Percentiles rank a stretch among this genome's conserved stretches.
phyloP scores from a whole-genome alignment of 2,113 vertebrate genomes.

The Nesoenas mayeri region DNA sequence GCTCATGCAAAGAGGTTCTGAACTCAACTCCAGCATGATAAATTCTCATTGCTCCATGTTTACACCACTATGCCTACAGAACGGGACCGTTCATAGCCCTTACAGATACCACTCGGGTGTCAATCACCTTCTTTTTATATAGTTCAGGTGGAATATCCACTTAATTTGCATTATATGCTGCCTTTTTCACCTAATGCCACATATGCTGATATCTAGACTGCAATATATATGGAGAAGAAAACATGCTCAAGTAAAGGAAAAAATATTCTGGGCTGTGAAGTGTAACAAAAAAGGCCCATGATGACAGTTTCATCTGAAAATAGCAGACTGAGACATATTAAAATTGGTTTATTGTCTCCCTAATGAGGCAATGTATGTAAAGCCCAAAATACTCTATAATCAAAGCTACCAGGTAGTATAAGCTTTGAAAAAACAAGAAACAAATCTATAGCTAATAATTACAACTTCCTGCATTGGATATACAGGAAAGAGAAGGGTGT shows the following conservation, averaged over 20 bases:
- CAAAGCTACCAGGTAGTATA: conserved; percentile 44
- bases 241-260: conserved; percentile 32
- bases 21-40: background rate
- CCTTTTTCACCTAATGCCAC: conserved; percentile 19
- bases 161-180: background rate
- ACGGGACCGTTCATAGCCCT: background rate
- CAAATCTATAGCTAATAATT: conserved; percentile 41
- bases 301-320: conserved; percentile 61
- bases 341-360: conserved; percentile 67
- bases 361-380: conserved; percentile 61
- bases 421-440: conserved; percentile 36
- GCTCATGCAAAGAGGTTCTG: background rate
- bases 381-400: conserved; percentile 51
- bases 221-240: conserved; percentile 7
- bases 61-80: background rate
- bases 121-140: background rate
- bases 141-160: background rate
- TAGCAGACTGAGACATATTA: conserved; percentile 60
- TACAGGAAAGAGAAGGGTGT: background rate
- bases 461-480: conserved; percentile 22
- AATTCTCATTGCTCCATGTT: background rate
- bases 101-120: background rate
- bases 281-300: conserved; percentile 66
- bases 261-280: conserved; percentile 58
- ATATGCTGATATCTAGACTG: conserved; percentile 14